Conservation (phyloP, 2,888 invertebrate species). For the Diplolepis rosae region DNA sequence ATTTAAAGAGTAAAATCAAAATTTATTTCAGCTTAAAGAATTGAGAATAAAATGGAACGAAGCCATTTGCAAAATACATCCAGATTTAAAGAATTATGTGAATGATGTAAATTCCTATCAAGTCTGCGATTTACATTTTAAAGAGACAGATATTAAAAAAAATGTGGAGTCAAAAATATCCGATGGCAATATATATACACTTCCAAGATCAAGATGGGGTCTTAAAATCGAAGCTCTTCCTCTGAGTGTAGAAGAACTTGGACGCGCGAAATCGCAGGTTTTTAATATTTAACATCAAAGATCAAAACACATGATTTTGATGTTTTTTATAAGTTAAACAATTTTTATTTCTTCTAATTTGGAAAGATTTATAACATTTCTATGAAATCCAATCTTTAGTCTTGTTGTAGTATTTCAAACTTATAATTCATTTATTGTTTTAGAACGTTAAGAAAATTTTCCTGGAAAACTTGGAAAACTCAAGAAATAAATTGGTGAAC, state of each 20-base stretch:
- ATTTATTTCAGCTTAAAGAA: conserved; percentile 8
- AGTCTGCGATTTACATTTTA: conserved; percentile 23
- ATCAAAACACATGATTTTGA: too few relatives aligned
- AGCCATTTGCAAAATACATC: neutral
- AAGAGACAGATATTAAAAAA: conserved; percentile 8
- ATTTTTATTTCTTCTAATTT: neutral
- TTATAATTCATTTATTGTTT: too few relatives aligned
- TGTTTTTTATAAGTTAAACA: neutral
- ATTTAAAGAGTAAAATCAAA: neutral
- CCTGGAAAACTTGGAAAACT: too few relatives aligned
- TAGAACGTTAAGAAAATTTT: too few relatives aligned
- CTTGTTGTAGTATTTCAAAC: too few relatives aligned
- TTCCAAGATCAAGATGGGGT: conserved; percentile 1
- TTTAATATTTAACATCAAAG: too few relatives aligned
- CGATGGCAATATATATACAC: neutral
- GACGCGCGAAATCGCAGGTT: neutral
- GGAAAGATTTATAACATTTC: too few relatives aligned
- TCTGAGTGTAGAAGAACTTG: neutral
- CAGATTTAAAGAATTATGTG: neutral
- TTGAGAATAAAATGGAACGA: conserved; percentile 21
- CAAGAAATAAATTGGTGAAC: neutral
- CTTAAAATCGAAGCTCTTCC: conserved; percentile 18
- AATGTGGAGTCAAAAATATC: neutral
- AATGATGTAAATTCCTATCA: neutral
- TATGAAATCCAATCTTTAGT: too few relatives aligned